Evolutionary conservation across 1,140 invertebrate genomes (phyloP).

Genomic region (Papilio xuthus): DNA sequence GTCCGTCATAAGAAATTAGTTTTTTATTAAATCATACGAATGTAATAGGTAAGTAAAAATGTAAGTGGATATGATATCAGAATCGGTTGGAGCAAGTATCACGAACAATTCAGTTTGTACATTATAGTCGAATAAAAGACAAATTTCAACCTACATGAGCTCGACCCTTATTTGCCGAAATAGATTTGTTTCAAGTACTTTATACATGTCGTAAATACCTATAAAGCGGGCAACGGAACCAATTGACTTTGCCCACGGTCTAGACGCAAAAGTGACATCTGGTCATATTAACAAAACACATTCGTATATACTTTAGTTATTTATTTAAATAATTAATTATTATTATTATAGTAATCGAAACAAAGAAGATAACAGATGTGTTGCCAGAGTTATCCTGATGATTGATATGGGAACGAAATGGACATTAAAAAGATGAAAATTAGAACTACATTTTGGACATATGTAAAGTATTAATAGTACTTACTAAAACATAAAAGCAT

Average conservation of each 20-base stretch:
- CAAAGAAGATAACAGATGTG: background rate
- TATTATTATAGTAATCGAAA: too few species aligned
- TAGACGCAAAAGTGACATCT: background rate
- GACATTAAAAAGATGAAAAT: too few species aligned
- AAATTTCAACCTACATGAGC: conserved; percentile 3
- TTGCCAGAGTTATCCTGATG: too few species aligned
- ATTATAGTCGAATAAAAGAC: conserved; percentile 12
- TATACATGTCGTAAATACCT: conserved; percentile 20
- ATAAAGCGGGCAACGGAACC: background rate
- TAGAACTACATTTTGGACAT: too few species aligned
- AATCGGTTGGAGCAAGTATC: background rate
- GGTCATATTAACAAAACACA: background rate
- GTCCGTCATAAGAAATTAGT: too few species aligned
- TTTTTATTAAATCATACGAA: too few species aligned
- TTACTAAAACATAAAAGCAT: too few species aligned
- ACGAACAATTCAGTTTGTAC: background rate
- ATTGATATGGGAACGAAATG: too few species aligned
- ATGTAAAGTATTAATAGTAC: too few species aligned
- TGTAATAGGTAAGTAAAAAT: background rate
- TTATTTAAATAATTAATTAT: background rate
- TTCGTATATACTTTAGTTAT: background rate
- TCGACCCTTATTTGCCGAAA: conserved; percentile 25
- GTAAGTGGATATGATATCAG: background rate
- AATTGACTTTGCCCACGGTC: conserved; percentile 21
- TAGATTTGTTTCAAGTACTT: conserved; percentile 23